Base-by-base conservation (phyloP, 2,113 vertebrate species). In the Hemiprocne comata region DNA sequence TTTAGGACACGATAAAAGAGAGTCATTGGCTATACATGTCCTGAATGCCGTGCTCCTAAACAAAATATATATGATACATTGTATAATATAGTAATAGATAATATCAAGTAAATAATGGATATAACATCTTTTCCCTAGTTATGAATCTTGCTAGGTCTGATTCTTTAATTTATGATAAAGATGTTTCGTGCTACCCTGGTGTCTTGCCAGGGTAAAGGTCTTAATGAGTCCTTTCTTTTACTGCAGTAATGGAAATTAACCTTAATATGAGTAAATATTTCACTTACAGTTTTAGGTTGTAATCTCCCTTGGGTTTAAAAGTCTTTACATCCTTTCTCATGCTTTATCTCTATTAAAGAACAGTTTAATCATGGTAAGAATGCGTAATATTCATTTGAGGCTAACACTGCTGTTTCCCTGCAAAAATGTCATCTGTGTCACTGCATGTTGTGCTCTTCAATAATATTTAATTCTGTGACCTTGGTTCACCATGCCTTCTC, bases 381-480 rank as follows among this genome's bases (percentile, higher is more conserved):
- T 67, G 53, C n/a, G 40, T 9, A 60, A 86, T 7, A 38, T 76
- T 90, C 67, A 44, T 76, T 66, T 93, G 38, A 75, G 82, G 51
- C 71, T 90, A 64, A 64, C 91, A 46, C 38, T 28, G 13, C 46
- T 3, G 4, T 77, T 96, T 85, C 51, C 51, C 51, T 85, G 91
- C 38, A 85, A 88, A 88, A 95, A 86, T 88, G 69, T 81, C 13
- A 69, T 79, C 83, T 94, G 48, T 88, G 78, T 94, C 55, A 55
- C 81, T 90, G 85, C 24, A 61, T 93, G 51, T 60, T 76, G 64
- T 93, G 53, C 26, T 86, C 10, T 77, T 85, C 83, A 91, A 46
- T 91, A 84, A 64, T 88, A 74, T 26, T 93, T 94, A 93, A 88
- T 96, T 93, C 69, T 80, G 34, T 88, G 90, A 74, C 85, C 91